phyloP scores from a whole-genome alignment of 2,113 vertebrate genomes.

The Chloropsis hardwickii region DNA sequence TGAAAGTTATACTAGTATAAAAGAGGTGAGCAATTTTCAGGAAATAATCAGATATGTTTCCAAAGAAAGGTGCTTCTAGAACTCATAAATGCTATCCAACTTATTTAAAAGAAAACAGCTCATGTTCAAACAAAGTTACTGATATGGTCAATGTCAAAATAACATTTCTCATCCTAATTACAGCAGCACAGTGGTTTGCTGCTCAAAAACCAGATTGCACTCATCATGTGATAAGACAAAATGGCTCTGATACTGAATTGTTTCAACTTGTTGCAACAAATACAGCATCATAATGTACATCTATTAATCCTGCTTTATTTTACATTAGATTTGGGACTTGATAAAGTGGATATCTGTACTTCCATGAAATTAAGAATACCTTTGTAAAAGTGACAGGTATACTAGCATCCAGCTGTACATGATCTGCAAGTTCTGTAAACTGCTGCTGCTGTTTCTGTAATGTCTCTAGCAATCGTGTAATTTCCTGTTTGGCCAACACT shows the following conservation, averaged over 20 bases:
- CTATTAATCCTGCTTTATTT: not conserved
- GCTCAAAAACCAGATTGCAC: not conserved
- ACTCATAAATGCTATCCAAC: not conserved
- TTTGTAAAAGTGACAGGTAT: constrained; percentile 99
- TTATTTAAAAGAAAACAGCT: not conserved
- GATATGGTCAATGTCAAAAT: not conserved
- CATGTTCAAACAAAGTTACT: not conserved
- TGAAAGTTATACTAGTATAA: not conserved
- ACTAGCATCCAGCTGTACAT: constrained; percentile 92
- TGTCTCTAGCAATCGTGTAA: constrained; percentile 90
- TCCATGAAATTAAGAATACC: constrained; percentile 67
- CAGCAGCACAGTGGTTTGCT: not conserved
- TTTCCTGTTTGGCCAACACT: constrained; percentile 94
- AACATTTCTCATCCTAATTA: not conserved
- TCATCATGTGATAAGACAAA: not conserved
- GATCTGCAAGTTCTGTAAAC: constrained; percentile 95
- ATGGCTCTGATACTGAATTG: not conserved
- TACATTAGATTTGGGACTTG: not conserved
- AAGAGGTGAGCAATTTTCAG: not conserved
- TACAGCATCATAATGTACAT: not conserved
- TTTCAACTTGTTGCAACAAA: not conserved
- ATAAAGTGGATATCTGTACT: not conserved
- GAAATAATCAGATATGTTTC: not conserved
- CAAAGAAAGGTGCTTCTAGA: not conserved
- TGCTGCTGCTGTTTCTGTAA: constrained; percentile 98